A percentile compares a stretch with the other conserved stretches of the same genome.
Conservation (phyloP, 2,113 vertebrate genomes). For the Aix galericulata region DNA sequence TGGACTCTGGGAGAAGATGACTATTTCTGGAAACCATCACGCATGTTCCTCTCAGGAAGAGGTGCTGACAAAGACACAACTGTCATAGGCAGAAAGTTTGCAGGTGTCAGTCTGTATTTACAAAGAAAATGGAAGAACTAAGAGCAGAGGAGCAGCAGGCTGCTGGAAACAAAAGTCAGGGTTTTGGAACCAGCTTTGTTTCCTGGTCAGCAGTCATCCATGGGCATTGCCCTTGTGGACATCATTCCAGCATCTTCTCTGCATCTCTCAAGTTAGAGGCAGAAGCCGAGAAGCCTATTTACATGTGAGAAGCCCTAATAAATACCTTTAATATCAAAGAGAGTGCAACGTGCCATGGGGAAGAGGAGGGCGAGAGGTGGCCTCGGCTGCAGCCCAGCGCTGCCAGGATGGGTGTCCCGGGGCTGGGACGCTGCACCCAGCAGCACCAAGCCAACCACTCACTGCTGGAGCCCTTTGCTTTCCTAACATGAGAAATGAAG, state of each 20-base stretch:
- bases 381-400: fast-evolving
- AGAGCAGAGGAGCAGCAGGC: background rate
- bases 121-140: background rate
- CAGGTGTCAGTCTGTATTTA: background rate
- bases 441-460: too few relatives aligned
- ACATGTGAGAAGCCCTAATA: background rate
- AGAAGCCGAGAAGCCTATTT: background rate
- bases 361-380: background rate
- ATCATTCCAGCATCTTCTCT: background rate
- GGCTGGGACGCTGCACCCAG: too few relatives aligned
- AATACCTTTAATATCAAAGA: background rate
- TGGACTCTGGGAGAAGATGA: background rate
- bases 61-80: background rate
- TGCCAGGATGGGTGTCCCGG: fast-evolving
- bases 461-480: background rate
- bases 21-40: background rate
- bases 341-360: background rate
- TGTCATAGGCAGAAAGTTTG: background rate
- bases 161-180: background rate
- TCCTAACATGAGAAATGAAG: background rate
- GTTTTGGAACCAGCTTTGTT: background rate
- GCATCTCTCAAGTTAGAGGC: background rate
- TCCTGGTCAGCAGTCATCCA: background rate
- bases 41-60: background rate
- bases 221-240: background rate